Conservation (phyloP, 2,888 invertebrate genomes). For the Sicus ferrugineus region DNA sequence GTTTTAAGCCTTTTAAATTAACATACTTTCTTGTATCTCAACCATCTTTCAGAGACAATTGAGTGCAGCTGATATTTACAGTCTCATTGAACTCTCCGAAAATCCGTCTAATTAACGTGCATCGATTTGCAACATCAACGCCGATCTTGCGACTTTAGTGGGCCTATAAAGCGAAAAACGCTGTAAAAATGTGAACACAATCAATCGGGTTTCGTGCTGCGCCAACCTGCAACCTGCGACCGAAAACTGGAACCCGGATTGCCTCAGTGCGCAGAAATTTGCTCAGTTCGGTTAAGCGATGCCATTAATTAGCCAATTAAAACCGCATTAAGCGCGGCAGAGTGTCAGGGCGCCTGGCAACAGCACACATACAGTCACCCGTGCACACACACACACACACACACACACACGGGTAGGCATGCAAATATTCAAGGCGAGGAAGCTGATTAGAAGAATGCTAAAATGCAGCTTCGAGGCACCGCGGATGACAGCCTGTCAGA, state of each 20-base stretch:
- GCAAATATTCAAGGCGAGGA: constrained; percentile 2
- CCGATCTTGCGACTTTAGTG: background rate
- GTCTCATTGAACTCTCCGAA: too few species aligned
- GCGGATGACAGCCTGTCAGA: constrained; percentile 28
- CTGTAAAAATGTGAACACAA: background rate
- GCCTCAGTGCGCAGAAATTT: background rate
- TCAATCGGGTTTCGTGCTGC: background rate
- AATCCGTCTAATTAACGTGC: constrained; percentile 11
- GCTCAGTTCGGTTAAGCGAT: background rate
- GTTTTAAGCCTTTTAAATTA: too few species aligned
- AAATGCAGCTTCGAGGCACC: background rate
- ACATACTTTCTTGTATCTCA: too few species aligned
- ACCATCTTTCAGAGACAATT: too few species aligned
- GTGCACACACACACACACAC: background rate
- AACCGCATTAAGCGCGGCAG: background rate
- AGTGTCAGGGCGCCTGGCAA: constrained; percentile 9
- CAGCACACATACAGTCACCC: background rate
- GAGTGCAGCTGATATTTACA: too few species aligned
- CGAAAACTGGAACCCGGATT: background rate
- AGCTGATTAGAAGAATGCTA: background rate
- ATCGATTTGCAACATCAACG: background rate
- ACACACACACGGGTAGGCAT: background rate
- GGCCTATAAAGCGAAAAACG: too few species aligned
- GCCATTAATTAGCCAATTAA: constrained; percentile 10
- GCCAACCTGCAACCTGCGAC: too few species aligned